Conservation (phyloP, 2,797 vertebrate genomes). For the Pseudopleuronectes americanus region DNA sequence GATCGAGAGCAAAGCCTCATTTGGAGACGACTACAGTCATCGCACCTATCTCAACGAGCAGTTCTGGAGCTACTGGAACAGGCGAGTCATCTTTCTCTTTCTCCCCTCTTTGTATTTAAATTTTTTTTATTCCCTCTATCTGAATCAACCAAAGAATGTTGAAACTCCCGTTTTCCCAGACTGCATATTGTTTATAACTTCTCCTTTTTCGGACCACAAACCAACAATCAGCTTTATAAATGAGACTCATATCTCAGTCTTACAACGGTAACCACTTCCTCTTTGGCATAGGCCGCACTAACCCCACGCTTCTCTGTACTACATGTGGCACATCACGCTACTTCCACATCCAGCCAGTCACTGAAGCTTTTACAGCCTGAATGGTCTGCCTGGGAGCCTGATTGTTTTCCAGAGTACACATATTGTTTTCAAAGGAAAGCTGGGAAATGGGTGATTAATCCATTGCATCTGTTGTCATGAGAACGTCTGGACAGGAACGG, state of each 20-base stretch:
- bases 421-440: constrained; percentile 71
- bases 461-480: constrained; percentile 68
- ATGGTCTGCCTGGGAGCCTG: constrained; percentile 42
- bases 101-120: not conserved
- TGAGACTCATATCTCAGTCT: constrained; percentile 37
- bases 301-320: constrained; percentile 42
- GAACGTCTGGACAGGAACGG: constrained; percentile 54
- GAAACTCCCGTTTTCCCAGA: not conserved
- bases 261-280: constrained; percentile 60
- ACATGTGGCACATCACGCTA: constrained; percentile 40
- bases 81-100: constrained; percentile 74
- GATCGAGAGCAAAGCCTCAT: constrained; percentile 99
- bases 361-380: constrained; percentile 36
- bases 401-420: constrained; percentile 64
- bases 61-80: constrained; percentile 99
- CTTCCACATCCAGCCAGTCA: constrained; percentile 48
- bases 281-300: constrained; percentile 22
- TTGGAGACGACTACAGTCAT: constrained; percentile 97
- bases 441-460: constrained; percentile 69
- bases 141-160: not conserved
- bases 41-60: constrained; percentile 95
- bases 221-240: constrained; percentile 32
- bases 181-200: constrained; percentile 28
- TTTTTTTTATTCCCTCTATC: constrained; percentile 9
- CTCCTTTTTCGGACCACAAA: constrained; percentile 45